phyloP scores from a whole-genome alignment of 1,140 invertebrate genomes.

The Eriocheir sinensis region DNA sequence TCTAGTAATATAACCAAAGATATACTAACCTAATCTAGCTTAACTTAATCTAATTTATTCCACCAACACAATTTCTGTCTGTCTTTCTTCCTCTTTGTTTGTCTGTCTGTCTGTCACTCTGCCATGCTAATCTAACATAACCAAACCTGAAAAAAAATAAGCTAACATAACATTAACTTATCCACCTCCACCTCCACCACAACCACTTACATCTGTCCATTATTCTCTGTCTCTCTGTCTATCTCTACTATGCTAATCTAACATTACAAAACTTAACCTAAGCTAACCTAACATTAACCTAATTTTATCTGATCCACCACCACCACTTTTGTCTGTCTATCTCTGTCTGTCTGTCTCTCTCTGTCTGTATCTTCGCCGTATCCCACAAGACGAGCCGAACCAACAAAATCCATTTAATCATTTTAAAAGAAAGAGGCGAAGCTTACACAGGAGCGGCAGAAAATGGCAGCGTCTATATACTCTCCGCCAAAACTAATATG shows the following conservation, averaged over 20 bases:
- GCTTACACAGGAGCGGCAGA: slow-evolving; percentile 58
- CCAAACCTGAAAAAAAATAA: too few relatives aligned
- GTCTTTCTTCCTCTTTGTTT: background rate
- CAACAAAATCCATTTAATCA: slow-evolving; percentile 59
- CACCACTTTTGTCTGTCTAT: background rate
- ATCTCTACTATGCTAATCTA: background rate
- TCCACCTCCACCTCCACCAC: background rate
- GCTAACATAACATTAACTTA: background rate
- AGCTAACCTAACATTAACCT: too few relatives aligned
- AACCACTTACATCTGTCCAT: background rate
- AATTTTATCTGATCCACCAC: background rate
- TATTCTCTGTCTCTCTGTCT: background rate
- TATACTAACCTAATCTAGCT: too few relatives aligned
- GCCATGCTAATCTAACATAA: background rate
- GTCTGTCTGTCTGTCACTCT: background rate
- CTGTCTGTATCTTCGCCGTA: background rate
- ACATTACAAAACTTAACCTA: too few relatives aligned
- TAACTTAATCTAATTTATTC: too few relatives aligned
- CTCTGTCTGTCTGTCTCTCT: background rate
- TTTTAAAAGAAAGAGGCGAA: slow-evolving; percentile 44
- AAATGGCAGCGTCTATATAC: slow-evolving; percentile 58
- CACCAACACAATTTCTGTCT: background rate
- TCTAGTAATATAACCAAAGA: too few relatives aligned
- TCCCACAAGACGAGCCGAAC: slow-evolving; percentile 25
- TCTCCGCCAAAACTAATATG: slow-evolving; percentile 54